phyloP scores from a whole-genome alignment of 2,888 invertebrate species.

The Axea sp. region DNA sequence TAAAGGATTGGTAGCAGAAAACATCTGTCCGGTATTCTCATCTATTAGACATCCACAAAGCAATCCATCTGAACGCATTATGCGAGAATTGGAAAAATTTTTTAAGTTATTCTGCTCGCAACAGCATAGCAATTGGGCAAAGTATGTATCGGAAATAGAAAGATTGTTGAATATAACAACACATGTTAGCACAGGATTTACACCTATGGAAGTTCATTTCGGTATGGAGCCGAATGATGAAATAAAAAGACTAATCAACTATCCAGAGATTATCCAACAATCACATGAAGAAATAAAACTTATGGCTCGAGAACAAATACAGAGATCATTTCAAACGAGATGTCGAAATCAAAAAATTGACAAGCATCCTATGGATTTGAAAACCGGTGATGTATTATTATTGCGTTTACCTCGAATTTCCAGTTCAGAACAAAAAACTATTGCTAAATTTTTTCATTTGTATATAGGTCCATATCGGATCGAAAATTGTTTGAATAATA shows the following conservation, averaged over 20 bases:
- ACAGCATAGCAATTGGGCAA: conserved; percentile 18
- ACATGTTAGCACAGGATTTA: conserved; percentile 2
- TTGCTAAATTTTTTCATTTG: conserved; percentile 18
- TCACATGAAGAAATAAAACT: conserved; percentile 8
- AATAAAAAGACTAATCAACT: background rate
- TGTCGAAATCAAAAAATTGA: background rate
- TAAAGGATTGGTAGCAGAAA: background rate
- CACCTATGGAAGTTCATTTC: conserved; percentile 7
- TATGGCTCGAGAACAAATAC: background rate
- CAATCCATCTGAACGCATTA: conserved; percentile 5
- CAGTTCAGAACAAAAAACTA: background rate
- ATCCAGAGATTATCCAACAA: background rate
- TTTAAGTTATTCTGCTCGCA: conserved; percentile 11
- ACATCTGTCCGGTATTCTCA: background rate
- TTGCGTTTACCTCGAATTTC: conserved; percentile 6
- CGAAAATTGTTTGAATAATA: conserved; percentile 1
- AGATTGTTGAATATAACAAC: conserved; percentile 5
- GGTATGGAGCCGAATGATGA: background rate
- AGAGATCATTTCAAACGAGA: conserved; percentile 8
- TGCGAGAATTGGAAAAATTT: conserved; percentile 14
- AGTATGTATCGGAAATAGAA: conserved; percentile 4
- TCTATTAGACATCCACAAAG: conserved; percentile 8
- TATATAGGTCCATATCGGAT: conserved; percentile 18
- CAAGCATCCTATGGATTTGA: background rate
- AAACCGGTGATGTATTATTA: conserved; percentile 1